Conservation (phyloP, 2,797 vertebrate species). For the Tokudaia muenninki region DNA sequence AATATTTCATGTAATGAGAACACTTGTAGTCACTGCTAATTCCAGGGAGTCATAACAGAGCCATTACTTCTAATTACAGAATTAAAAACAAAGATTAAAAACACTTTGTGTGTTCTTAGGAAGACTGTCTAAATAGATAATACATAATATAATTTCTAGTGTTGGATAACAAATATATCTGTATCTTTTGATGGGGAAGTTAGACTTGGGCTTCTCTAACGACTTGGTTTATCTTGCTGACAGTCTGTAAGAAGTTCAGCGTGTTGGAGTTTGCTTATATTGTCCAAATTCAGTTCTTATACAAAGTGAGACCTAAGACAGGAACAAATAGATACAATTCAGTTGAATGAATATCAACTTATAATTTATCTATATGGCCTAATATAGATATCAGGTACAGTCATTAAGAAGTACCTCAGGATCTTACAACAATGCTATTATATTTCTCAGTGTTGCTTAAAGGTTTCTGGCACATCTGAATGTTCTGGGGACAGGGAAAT, state of each 20-base stretch:
- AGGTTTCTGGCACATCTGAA: not conserved
- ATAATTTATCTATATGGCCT: not conserved
- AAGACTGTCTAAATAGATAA: not conserved
- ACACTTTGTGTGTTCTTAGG: not conserved
- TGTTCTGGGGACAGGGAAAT: not conserved
- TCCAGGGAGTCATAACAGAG: not conserved
- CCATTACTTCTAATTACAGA: not conserved
- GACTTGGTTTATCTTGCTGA: not conserved
- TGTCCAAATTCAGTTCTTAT: not conserved
- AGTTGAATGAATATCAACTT: constrained; percentile 10
- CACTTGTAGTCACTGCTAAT: not conserved
- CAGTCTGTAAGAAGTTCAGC: not conserved
- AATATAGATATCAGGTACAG: not conserved
- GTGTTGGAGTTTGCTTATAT: not conserved
- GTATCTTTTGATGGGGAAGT: not conserved
- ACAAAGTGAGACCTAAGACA: not conserved
- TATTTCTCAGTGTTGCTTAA: not conserved
- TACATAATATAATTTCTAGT: not conserved
- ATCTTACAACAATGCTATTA: not conserved
- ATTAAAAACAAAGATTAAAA: constrained; percentile 7
- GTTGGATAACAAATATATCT: not conserved
- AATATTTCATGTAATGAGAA: not conserved
- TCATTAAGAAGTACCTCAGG: not conserved
- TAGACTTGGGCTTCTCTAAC: not conserved
- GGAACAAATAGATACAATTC: not conserved